Conservation (phyloP, 2,797 vertebrate genomes). For the Anguilla obscura region DNA sequence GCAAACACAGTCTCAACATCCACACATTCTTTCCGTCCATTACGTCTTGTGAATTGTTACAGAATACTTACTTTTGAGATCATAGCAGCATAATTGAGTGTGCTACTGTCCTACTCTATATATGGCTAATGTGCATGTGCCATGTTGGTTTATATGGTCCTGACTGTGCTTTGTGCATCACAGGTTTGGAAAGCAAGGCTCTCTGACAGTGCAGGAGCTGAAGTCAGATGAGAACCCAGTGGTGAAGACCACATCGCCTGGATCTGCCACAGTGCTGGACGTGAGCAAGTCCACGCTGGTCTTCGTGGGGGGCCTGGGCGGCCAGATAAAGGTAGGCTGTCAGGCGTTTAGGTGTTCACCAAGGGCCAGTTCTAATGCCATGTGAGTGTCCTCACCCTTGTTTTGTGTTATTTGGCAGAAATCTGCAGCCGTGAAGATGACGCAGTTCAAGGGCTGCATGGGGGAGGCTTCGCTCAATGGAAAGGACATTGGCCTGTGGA, state of each 20-base stretch:
- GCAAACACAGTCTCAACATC: not conserved
- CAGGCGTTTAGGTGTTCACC: conserved; percentile 14
- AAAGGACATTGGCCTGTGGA: conserved; percentile 88
- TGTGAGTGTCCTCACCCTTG: not conserved
- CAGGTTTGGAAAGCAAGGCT: conserved; percentile 82
- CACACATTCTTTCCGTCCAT: not conserved
- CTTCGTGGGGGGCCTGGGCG: conserved; percentile 84
- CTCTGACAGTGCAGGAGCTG: conserved; percentile 81
- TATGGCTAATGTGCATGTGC: not conserved
- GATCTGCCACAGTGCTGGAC: conserved; percentile 77
- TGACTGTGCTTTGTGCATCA: not conserved
- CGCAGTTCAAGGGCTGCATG: conserved; percentile 86
- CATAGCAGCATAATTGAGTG: not conserved
- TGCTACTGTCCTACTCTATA: not conserved
- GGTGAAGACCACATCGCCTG: conserved; percentile 74
- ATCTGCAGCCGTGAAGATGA: conserved; percentile 72
- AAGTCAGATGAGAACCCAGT: conserved; percentile 60
- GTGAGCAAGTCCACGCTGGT: conserved; percentile 81
- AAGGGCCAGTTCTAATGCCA: not conserved
- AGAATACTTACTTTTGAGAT: not conserved
- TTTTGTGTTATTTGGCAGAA: conserved; percentile 62
- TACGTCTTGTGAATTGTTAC: not conserved
- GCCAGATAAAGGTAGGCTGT: conserved; percentile 77
- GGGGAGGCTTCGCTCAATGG: conserved; percentile 85
- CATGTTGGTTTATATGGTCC: not conserved